Evolutionary conservation across 2,888 invertebrate genomes (phyloP).

Genomic region (Pilophorus perplexus): DNA sequence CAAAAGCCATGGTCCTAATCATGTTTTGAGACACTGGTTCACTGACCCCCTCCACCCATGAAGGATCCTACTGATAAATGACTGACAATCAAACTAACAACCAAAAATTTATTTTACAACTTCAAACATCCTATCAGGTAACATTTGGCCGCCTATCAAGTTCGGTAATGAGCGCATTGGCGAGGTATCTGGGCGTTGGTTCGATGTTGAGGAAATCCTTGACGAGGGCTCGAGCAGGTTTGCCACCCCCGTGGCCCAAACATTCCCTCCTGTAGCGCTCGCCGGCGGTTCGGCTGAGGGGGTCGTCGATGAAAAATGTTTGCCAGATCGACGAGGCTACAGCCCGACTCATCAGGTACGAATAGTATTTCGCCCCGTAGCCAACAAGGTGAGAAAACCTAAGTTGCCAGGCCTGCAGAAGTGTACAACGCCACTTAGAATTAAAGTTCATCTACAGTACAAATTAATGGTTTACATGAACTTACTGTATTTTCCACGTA

Average conservation of each 20-base stretch:
- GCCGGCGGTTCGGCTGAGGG: constrained; percentile 73
- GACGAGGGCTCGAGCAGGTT: constrained; percentile 74
- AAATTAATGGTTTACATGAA: too few relatives aligned
- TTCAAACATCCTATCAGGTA: too few relatives aligned
- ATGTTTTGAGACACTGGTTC: too few relatives aligned
- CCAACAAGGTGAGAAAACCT: constrained; percentile 95
- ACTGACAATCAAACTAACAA: too few relatives aligned
- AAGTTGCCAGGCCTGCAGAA: constrained; percentile 86
- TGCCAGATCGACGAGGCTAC: constrained; percentile 93
- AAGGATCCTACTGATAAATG: too few relatives aligned
- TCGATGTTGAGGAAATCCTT: constrained; percentile 73
- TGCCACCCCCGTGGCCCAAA: constrained; percentile 83
- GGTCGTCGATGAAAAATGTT: constrained; percentile 74
- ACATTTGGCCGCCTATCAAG: constrained; percentile 41
- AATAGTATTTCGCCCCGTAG: constrained; percentile 98
- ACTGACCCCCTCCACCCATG: too few relatives aligned
- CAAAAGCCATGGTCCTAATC: too few relatives aligned
- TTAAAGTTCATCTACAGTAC: too few relatives aligned
- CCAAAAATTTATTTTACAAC: too few relatives aligned
- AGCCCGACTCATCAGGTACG: constrained; percentile 92
- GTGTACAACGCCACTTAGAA: too few relatives aligned
- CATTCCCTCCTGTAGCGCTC: constrained; percentile 73
- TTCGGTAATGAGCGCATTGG: constrained; percentile 62
- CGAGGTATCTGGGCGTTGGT: constrained; percentile 73
- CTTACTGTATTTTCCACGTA: constrained; percentile 81